A percentile compares a stretch with the other conserved stretches of the same genome.
phyloP scores from a whole-genome alignment of 2,113 vertebrate genomes.

The Maccullochella peelii region DNA sequence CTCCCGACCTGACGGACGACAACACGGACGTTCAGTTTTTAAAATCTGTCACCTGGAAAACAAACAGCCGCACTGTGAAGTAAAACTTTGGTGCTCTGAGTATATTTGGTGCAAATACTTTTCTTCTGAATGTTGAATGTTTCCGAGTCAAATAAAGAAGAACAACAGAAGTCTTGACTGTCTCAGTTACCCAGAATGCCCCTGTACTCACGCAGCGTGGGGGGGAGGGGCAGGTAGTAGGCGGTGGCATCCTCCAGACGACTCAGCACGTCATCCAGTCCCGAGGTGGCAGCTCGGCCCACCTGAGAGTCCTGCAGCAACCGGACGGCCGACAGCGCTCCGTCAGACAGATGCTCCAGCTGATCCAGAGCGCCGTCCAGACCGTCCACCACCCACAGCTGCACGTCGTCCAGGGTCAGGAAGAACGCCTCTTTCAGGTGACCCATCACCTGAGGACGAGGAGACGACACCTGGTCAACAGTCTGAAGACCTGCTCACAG shows the following conservation, averaged over 20 bases:
- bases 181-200: constrained; percentile 17
- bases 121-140: too few relatives aligned
- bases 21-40: neutral
- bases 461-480: neutral
- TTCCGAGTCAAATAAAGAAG: too few relatives aligned
- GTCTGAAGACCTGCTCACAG: too few relatives aligned
- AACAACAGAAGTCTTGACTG: too few relatives aligned
- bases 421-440: constrained; percentile 78
- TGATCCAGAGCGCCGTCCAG: constrained; percentile 66
- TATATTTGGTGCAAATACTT: too few relatives aligned
- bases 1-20: constrained; percentile 63
- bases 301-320: constrained; percentile 63
- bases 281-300: constrained; percentile 42
- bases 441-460: constrained; percentile 66
- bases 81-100: too few relatives aligned
- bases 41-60: too few relatives aligned
- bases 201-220: constrained; percentile 75
- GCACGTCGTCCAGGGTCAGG: constrained; percentile 76
- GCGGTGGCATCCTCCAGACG: constrained; percentile 72
- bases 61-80: too few relatives aligned
- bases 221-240: constrained; percentile 78
- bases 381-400: constrained; percentile 69
- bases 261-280: constrained; percentile 76
- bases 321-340: neutral
- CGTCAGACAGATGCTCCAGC: constrained; percentile 41